Base-by-base conservation (phyloP, 2,113 vertebrate genomes). In the Chaetura pelagica region DNA sequence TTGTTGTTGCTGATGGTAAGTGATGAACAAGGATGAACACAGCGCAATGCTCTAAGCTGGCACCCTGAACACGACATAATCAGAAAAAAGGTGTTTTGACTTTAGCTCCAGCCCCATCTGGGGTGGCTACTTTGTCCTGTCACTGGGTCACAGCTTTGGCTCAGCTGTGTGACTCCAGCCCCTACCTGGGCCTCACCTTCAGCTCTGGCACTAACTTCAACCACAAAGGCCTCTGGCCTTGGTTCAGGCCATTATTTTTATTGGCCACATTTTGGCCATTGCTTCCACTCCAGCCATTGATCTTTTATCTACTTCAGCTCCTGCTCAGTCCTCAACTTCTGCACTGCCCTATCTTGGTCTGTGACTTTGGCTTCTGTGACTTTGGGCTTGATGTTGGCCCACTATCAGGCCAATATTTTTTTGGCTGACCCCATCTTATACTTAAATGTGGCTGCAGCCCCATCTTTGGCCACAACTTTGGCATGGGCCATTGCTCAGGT, bases 1-100 rank as follows among this genome's bases (percentile, higher is more conserved):
- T 88, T 95, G 87, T 71, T 95, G 84, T 66, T 84, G 67, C 30
- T 93, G 89, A 87, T 9, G 21, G 34, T 73, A 93, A 94, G 40
- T 34, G 63, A 87, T 69, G 68, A 72, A 77, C 10, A 74, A 75
- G 54, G 64, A 92, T 30, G 5, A 90, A 95, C 62, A 46, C n/a
- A 66, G 71, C 4, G 27, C n/a, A 10, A 63, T 90, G 90, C 78
- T 93, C 79, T 89, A 90, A 96, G 72, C 27, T 63, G 64, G 87
- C 44, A 66, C 27, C 40, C 51, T 34, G 32, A 84, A 90, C 49
- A 67, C 61, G 73, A 42, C 12, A 86, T 40, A 89, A 69, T 74
- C 72, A 92, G 61, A 67, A 77, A 26, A 48, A 79, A 88, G 52
- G 69, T 67, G 34, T 20, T 87, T 58, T 58, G 3, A 1, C 67